Evolutionary conservation across 1,140 invertebrate genomes (phyloP).

Genomic region (Bradynema listronoti): DNA sequence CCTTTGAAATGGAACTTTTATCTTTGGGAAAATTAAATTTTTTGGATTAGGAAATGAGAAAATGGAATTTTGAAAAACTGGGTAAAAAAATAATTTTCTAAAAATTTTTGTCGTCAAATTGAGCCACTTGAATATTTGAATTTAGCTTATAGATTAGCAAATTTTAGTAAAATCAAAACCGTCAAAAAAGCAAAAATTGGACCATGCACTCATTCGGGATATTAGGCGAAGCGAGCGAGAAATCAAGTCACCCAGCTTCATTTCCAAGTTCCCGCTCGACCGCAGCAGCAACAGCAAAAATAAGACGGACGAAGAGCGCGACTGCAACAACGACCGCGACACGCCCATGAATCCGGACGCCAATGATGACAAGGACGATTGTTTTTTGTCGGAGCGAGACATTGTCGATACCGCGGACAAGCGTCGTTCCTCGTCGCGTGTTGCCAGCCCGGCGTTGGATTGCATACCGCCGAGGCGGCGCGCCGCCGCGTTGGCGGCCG

Average conservation of each 20-base stretch:
- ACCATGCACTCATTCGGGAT: constrained; percentile 9
- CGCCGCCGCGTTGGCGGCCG: constrained; percentile 12
- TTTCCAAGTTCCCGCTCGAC: too few species aligned
- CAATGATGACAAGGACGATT: background rate
- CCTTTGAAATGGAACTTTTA: too few species aligned
- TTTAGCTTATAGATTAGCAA: too few species aligned
- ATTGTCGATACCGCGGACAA: too few species aligned
- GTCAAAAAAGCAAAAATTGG: constrained; percentile 12
- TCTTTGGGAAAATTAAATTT: too few species aligned
- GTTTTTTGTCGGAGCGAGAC: background rate
- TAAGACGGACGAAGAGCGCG: background rate
- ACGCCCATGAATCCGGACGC: background rate
- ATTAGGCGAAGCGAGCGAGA: constrained; percentile 5
- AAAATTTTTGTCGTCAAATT: too few species aligned
- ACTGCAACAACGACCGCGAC: background rate
- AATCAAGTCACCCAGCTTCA: constrained; percentile 9
- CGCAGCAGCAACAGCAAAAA: background rate
- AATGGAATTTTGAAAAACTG: too few species aligned
- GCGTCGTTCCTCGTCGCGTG: too few species aligned
- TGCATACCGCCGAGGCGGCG: background rate
- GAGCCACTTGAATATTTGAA: too few species aligned
- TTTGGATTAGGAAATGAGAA: too few species aligned
- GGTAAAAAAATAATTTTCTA: too few species aligned
- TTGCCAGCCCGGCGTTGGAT: background rate
- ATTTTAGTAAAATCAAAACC: constrained; percentile 14